These are phyloP conservation scores for Seira musarum DNA, from an alignment of 2,888 invertebrate species.

Conservation along the genomic window DNA sequence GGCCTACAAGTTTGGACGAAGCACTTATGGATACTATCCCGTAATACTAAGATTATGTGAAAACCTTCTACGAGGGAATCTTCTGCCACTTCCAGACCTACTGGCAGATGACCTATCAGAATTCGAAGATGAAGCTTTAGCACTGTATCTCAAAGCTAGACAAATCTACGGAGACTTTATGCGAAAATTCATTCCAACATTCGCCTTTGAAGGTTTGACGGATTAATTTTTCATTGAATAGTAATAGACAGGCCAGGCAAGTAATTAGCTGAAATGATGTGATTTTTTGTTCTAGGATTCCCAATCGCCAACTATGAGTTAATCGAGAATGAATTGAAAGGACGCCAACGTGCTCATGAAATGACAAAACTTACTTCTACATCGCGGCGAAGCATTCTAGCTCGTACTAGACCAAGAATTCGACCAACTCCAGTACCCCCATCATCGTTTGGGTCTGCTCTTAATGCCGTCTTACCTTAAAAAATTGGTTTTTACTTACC, in stretches of 20 bases:
- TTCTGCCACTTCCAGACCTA: slow-evolving; percentile 34
- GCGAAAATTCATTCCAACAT: slow-evolving; percentile 32
- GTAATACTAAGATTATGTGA: slow-evolving; percentile 29
- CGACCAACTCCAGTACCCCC: no score
- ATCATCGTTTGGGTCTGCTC: no score
- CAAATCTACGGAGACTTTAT: slow-evolving; percentile 22
- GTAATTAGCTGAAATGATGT: no score
- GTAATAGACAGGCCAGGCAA: no score
- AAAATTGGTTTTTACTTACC: slow-evolving; percentile 77
- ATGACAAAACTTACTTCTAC: no score
- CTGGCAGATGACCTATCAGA: slow-evolving; percentile 19
- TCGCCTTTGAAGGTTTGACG: slow-evolving; percentile 54
- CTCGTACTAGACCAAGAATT: no score
- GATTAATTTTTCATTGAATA: no score
- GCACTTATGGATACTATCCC: no score
- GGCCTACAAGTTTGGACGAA: no score
- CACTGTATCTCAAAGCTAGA: slow-evolving; percentile 21
- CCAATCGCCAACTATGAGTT: slow-evolving; percentile 23
- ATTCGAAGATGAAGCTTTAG: slow-evolving; percentile 3
- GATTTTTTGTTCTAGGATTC: slow-evolving; percentile 19
- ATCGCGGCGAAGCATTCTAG: no score
- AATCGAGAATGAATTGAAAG: slow-evolving; percentile 31
- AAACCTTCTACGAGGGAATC: slow-evolving; percentile 40
- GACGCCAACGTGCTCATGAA: slow-evolving; percentile 22
- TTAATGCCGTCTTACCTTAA: no score